Percentiles rank a stretch among this genome's conserved stretches.
Conservation (phyloP, 2,113 vertebrate species). For the Apodemus sylvaticus region DNA sequence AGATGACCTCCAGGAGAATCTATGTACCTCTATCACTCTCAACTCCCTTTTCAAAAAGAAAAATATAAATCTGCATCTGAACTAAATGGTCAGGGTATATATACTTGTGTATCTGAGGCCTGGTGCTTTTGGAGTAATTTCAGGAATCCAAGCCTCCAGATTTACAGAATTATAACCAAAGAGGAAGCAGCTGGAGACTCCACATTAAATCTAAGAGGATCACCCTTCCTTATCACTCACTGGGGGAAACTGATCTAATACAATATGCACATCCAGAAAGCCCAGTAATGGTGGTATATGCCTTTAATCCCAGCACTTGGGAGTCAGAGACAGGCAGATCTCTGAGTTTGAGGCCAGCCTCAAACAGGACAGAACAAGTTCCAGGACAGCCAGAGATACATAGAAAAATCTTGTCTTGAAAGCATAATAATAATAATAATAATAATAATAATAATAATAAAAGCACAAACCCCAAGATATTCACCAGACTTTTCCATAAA, state of each 20-base stretch:
- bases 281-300: neutral
- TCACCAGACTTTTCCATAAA: neutral
- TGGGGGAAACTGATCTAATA: neutral
- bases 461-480: neutral
- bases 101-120: neutral
- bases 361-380: neutral
- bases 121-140: neutral
- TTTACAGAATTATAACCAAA: neutral
- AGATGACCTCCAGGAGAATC: neutral
- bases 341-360: neutral
- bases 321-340: neutral
- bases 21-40: neutral
- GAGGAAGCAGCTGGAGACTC: neutral
- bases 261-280: neutral
- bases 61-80: neutral
- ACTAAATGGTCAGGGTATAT: neutral
- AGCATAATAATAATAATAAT: too few species aligned
- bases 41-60: neutral
- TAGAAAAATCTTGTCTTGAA: neutral
- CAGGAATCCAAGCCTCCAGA: neutral
- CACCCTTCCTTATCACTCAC: neutral
- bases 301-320: neutral
- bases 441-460: neutral
- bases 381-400: neutral
- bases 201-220: neutral